These are phyloP conservation scores for Mesocricetus auratus DNA, from an alignment of 2,113 vertebrate genomes.

Conservation along the genomic window DNA sequence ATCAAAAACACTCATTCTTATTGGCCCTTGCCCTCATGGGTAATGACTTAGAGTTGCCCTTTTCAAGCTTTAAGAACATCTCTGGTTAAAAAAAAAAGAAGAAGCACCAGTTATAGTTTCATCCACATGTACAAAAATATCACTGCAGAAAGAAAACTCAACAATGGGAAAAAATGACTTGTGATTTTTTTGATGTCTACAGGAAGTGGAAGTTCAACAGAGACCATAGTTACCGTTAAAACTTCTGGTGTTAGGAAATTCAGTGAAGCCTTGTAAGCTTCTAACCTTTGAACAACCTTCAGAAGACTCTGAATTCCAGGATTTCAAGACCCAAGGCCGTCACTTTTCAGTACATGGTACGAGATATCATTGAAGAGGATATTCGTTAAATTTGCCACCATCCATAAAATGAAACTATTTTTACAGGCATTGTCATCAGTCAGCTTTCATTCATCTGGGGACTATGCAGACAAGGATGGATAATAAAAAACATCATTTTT, in stretches of 20 bases:
- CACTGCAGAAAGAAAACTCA: neutral
- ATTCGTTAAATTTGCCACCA: neutral
- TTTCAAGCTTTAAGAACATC: constrained; percentile 24
- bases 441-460: constrained; percentile 35
- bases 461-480: constrained; percentile 45
- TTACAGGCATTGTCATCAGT: neutral
- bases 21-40: constrained; percentile 64
- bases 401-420: constrained; percentile 15
- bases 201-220: constrained; percentile 23
- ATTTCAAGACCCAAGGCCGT: neutral
- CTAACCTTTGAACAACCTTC: constrained; percentile 38
- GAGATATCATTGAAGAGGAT: neutral
- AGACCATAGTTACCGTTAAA: neutral
- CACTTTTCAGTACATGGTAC: neutral
- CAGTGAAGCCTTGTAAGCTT: neutral
- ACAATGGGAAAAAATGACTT: neutral
- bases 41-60: constrained; percentile 63
- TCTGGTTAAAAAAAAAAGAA: neutral
- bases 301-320: constrained; percentile 9
- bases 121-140: neutral
- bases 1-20: constrained; percentile 60
- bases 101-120: constrained; percentile 58
- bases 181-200: constrained; percentile 15
- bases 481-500: constrained; percentile 70
- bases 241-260: neutral